Evolutionary conservation across 2,888 invertebrate species (phyloP).

Genomic region (Troglohyphantes excavatus): DNA sequence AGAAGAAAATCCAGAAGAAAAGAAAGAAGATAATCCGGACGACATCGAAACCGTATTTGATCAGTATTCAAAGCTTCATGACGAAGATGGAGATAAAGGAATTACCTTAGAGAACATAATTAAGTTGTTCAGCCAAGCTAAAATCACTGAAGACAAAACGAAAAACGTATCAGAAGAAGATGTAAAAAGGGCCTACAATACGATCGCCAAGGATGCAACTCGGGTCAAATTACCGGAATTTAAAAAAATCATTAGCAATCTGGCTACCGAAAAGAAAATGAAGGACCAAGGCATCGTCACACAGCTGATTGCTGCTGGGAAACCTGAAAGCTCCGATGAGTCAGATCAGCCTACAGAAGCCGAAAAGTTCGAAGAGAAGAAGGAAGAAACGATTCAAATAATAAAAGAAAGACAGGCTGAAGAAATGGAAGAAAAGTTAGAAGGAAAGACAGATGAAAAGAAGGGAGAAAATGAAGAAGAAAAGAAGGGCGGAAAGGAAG

Average conservation of each 20-base stretch:
- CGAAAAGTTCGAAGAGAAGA: no score
- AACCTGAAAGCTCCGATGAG: neutral
- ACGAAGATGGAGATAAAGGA: neutral
- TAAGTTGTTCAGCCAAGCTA: conserved; percentile 13
- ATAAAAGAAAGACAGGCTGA: no score
- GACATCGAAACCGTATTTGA: conserved; percentile 14
- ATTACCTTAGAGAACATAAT: neutral
- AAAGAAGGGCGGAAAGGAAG: no score
- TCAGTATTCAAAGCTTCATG: neutral
- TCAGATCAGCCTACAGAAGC: no score
- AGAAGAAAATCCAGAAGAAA: neutral
- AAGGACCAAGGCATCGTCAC: neutral
- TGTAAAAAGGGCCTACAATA: neutral
- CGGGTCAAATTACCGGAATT: neutral
- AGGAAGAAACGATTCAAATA: no score
- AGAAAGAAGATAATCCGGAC: neutral
- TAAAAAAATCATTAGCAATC: neutral
- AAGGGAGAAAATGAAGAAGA: no score
- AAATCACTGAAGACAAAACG: neutral
- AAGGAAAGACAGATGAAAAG: no score
- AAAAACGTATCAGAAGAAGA: neutral
- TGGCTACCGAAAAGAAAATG: neutral
- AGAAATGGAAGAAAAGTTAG: no score
- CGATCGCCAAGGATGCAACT: neutral
- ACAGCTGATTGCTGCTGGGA: neutral